Evolutionary conservation across 2,113 vertebrate genomes (phyloP).

Genomic region (Canis aureus): DNA sequence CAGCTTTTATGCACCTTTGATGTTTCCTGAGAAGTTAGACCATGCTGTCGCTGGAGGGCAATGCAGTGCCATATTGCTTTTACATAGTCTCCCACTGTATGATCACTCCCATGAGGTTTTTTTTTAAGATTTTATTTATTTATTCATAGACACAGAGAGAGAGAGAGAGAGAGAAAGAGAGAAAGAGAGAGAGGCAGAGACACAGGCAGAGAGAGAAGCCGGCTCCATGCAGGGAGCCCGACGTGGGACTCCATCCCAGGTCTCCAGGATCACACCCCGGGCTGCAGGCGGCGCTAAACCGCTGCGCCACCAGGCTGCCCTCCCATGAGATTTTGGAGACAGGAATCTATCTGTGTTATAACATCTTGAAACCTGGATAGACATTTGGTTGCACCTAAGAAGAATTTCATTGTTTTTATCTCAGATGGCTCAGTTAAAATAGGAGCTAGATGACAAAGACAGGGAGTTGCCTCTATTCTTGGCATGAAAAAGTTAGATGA

Average conservation of each 20-base stretch:
- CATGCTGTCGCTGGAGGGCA: not conserved
- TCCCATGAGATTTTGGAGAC: not conserved
- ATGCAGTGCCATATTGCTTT: rapidly evolving
- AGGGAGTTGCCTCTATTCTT: not conserved
- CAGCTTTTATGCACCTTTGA: not conserved
- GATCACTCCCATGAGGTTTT: not conserved
- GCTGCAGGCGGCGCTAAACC: no score
- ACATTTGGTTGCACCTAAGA: not conserved
- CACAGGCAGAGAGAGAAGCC: no score
- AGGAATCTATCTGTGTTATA: not conserved
- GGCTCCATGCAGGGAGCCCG: no score
- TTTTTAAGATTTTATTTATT: no score
- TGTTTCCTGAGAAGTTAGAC: not conserved
- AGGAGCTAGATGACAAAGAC: not conserved
- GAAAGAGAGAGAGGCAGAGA: no score
- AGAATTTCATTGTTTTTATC: not conserved
- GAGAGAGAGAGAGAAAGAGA: no score
- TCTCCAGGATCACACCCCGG: no score
- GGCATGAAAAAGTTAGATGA: not conserved
- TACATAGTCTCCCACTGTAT: not conserved
- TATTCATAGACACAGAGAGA: no score
- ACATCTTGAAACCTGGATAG: not conserved
- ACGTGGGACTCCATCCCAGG: no score
- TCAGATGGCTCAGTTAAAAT: not conserved
- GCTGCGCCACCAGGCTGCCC: no score